A percentile compares a stretch with the other conserved stretches of the same genome.
Conservation (phyloP, 2,113 vertebrate genomes). For the Poeciliopsis prolifica region DNA sequence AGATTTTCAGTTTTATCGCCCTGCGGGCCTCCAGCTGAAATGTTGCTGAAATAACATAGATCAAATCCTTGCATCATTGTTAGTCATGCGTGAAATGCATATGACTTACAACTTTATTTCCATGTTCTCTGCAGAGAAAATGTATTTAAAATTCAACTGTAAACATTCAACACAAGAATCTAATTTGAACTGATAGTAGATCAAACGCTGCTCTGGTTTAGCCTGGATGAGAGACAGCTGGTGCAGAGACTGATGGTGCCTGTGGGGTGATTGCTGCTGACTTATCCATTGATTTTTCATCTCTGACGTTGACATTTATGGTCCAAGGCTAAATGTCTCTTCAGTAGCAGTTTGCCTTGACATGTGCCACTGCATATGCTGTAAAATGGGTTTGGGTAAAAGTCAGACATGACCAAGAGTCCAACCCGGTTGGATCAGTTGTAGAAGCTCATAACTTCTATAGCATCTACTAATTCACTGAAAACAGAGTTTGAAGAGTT, state of each 20-base stretch:
- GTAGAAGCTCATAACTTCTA: not conserved
- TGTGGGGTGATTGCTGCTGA: conserved; percentile 3
- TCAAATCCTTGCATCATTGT: conserved; percentile 4
- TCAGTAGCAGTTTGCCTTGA: not conserved
- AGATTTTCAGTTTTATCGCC: conserved; percentile 40
- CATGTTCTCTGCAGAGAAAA: not conserved
- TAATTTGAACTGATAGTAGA: not conserved
- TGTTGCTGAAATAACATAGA: not conserved
- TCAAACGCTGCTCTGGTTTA: not conserved
- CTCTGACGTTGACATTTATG: not conserved
- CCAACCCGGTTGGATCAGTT: not conserved
- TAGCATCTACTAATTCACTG: not conserved
- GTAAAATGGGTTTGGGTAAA: not conserved
- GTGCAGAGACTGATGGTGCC: not conserved
- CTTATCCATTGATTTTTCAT: conserved; percentile 4
- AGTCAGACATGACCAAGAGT: not conserved
- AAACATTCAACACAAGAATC: not conserved
- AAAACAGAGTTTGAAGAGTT: not conserved
- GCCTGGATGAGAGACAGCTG: not conserved
- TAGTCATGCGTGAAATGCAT: not conserved
- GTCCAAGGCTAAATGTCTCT: conserved; percentile 11
- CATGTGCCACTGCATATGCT: conserved; percentile 1
- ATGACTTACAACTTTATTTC: not conserved
- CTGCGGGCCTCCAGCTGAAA: not conserved
- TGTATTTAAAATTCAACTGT: not conserved